A percentile compares a stretch with the other conserved stretches of the same genome.
Conservation (phyloP, 2,888 invertebrate genomes). For the Drosophila diplacantha region DNA sequence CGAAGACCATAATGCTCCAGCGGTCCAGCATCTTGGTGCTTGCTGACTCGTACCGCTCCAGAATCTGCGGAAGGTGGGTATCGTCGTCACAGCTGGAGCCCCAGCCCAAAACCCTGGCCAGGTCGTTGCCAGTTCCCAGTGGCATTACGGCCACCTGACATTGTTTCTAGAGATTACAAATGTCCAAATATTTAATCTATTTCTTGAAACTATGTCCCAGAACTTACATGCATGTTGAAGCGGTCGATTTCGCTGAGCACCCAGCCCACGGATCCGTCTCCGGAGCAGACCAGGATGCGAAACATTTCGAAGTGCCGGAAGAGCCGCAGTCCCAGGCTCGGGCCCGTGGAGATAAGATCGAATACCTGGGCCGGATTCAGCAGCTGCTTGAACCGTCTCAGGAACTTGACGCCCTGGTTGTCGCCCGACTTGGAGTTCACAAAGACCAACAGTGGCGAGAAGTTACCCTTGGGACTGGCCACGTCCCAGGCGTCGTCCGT, state of each 20-base stretch:
- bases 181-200: no score
- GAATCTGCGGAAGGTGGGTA: conserved; percentile 91
- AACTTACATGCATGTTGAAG: conserved; percentile 94
- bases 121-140: conserved; percentile 96
- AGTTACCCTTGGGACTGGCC: conserved; percentile 82
- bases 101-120: conserved; percentile 97
- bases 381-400: conserved; percentile 95
- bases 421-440: conserved; percentile 99
- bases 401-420: conserved; percentile 97
- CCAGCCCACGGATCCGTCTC: conserved; percentile 99
- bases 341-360: conserved; percentile 93
- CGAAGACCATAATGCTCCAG: conserved; percentile 97
- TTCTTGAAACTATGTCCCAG: no score
- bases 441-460: conserved; percentile 92
- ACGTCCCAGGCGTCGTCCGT: conserved; percentile 95
- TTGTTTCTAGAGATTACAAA: conserved; percentile 82
- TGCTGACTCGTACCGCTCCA: conserved; percentile 97
- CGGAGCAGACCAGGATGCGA: conserved; percentile 96
- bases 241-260: conserved; percentile 97
- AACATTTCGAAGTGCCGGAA: conserved; percentile 97
- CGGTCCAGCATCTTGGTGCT: conserved; percentile 98
- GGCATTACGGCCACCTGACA: conserved; percentile 97
- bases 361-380: conserved; percentile 98
- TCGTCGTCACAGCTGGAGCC: conserved; percentile 97
- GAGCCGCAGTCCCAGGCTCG: conserved; percentile 89